Percentiles rank a stretch among this genome's conserved stretches.
phyloP scores from a whole-genome alignment of 2,797 vertebrate species.

The Lutjanus argentimaculatus region DNA sequence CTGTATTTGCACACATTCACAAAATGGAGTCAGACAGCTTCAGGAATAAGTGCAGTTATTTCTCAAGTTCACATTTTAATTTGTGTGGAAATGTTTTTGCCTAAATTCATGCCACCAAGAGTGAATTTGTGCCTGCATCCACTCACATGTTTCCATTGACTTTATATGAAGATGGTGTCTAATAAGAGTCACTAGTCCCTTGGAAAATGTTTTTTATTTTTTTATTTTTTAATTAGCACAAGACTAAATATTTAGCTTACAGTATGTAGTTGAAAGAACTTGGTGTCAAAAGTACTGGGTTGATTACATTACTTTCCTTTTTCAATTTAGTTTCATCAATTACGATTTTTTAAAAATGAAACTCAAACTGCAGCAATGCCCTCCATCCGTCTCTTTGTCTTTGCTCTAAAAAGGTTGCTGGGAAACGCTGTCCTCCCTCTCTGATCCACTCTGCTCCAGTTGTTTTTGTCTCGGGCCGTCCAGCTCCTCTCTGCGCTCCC shows the following conservation, averaged over 20 bases:
- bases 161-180: background rate
- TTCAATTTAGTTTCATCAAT: background rate
- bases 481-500: constrained; percentile 39
- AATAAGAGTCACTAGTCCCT: background rate
- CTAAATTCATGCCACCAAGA: no score
- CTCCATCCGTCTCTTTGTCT: background rate
- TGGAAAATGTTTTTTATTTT: no score
- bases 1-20: background rate
- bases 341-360: background rate
- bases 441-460: constrained; percentile 22
- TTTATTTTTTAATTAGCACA: no score
- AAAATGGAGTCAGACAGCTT: background rate
- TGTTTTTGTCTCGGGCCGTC: constrained; percentile 40
- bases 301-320: background rate
- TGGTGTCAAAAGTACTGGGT: background rate
- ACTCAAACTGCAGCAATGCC: background rate
- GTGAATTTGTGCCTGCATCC: background rate
- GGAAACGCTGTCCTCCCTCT: constrained; percentile 15
- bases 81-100: no score
- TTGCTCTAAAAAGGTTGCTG: constrained; percentile 37
- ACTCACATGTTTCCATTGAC: background rate
- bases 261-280: background rate
- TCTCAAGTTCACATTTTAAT: background rate
- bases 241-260: background rate
- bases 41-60: background rate